A percentile compares a stretch with the other conserved stretches of the same genome.
Conservation (phyloP, 2,888 invertebrate genomes). For the Omphaloscelis lunosa region DNA sequence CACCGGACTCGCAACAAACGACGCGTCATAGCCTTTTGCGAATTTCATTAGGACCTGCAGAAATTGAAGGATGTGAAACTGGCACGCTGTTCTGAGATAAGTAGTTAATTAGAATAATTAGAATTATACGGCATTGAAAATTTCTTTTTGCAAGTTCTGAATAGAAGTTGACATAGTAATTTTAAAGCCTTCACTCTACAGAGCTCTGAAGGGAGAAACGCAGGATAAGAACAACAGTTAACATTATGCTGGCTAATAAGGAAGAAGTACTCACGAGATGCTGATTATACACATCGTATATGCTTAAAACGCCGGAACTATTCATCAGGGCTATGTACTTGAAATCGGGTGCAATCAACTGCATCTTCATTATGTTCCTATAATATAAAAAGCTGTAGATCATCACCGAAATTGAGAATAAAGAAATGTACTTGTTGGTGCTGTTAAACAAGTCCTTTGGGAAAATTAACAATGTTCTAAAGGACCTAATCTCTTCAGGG, state of each 20-base stretch:
- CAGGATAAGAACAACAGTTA: neutral
- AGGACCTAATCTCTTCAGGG: neutral
- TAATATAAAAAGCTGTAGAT: slow-evolving; percentile 26
- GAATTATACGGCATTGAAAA: neutral
- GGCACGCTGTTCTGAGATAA: neutral
- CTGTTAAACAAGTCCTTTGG: neutral
- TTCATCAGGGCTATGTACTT: slow-evolving; percentile 78
- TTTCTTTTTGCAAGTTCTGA: neutral
- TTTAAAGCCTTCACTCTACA: neutral
- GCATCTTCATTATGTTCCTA: slow-evolving; percentile 81
- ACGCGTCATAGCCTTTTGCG: slow-evolving; percentile 78
- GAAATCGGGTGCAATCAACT: slow-evolving; percentile 82
- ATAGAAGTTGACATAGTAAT: neutral
- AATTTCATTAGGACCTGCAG: slow-evolving; percentile 76
- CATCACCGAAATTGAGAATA: neutral
- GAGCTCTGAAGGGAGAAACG: neutral
- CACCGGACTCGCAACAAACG: slow-evolving; percentile 81
- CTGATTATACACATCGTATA: slow-evolving; percentile 77
- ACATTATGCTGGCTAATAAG: neutral
- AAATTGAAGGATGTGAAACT: neutral
- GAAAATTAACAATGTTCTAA: neutral
- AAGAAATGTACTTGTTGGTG: neutral
- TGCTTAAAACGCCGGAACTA: slow-evolving; percentile 75
- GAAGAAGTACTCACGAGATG: slow-evolving; percentile 76
- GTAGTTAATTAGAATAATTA: too few relatives aligned